phyloP scores from a whole-genome alignment of 2,888 invertebrate species.

The Prenolepis imparis region DNA sequence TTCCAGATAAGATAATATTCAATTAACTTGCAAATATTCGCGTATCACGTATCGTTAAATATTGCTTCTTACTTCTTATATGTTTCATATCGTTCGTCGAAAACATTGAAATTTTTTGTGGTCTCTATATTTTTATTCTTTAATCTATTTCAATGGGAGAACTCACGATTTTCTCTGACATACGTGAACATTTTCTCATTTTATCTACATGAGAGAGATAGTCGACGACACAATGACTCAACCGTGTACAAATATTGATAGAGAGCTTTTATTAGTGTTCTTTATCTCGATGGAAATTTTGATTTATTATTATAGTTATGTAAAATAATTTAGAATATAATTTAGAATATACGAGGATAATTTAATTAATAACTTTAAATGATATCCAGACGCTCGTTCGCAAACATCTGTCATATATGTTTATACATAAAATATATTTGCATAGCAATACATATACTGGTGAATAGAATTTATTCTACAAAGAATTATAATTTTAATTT shows the following conservation, averaged over 20 bases:
- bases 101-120: not conserved
- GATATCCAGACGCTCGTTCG: not conserved
- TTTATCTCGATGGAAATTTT: not conserved
- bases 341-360: not conserved
- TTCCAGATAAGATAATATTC: constrained; percentile 30
- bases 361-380: not conserved
- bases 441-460: not conserved
- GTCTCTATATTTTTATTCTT: not conserved
- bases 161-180: not conserved
- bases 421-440: not conserved
- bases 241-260: constrained; percentile 1
- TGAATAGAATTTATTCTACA: not conserved
- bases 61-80: not conserved
- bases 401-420: not conserved
- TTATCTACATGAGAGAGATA: constrained; percentile 13
- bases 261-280: not conserved
- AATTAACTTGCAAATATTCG: constrained; percentile 7
- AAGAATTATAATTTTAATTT: not conserved
- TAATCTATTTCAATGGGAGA: not conserved
- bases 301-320: not conserved
- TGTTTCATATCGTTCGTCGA: not conserved
- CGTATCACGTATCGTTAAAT: constrained; percentile 1
- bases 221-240: not conserved
- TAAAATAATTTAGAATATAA: not conserved
- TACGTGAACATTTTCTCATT: not conserved